phyloP scores from a whole-genome alignment of 2,797 vertebrate genomes.

The Phoebastria nigripes region DNA sequence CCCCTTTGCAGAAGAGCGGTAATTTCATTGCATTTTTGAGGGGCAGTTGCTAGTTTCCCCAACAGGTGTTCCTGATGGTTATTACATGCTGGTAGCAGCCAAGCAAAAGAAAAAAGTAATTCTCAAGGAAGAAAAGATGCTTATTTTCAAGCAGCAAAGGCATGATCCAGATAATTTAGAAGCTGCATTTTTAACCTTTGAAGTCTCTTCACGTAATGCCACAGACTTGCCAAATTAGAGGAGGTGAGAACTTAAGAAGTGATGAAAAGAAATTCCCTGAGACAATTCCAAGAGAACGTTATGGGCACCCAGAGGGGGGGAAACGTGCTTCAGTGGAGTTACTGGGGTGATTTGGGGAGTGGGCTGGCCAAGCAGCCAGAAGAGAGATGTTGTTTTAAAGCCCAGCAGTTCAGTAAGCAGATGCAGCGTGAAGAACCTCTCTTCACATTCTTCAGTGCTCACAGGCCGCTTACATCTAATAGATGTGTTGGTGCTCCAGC shows the following conservation, averaged over 20 bases:
- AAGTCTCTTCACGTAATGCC: not conserved
- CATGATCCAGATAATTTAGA: not conserved
- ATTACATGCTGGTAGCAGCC: not conserved
- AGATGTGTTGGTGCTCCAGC: not conserved
- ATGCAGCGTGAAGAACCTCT: not conserved
- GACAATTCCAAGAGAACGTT: not conserved
- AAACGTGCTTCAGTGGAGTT: not conserved
- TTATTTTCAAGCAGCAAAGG: not conserved
- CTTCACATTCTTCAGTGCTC: not conserved
- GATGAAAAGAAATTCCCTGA: not conserved
- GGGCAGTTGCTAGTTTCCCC: not conserved
- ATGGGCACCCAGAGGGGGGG: not conserved
- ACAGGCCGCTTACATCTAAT: not conserved
- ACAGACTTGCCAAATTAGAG: not conserved
- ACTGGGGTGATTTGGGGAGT: not conserved
- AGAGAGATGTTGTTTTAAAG: not conserved
- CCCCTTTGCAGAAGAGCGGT: not conserved
- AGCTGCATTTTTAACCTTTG: not conserved
- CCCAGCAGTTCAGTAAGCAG: not conserved
- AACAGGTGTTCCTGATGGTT: not conserved
- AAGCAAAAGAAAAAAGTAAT: not conserved
- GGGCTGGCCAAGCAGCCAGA: not conserved
- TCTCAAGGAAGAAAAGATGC: not conserved
- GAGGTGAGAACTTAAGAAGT: not conserved
- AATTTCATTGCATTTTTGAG: not conserved